These are phyloP conservation scores for Apodemia mormo DNA, from an alignment of 2,888 invertebrate species.

Conservation along the genomic window DNA sequence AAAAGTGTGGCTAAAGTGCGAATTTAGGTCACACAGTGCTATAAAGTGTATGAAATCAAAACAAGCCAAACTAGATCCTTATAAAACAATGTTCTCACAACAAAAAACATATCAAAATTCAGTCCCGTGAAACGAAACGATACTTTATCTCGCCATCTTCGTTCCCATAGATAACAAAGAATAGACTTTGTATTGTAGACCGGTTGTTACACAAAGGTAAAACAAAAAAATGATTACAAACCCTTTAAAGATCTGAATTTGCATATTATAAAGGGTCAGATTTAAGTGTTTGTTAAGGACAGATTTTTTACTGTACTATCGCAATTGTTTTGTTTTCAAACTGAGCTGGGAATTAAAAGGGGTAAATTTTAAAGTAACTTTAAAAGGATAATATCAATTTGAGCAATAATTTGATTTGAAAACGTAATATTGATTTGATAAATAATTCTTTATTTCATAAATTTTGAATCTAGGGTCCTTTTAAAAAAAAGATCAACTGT, in stretches of 20 bases:
- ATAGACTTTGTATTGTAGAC: slow-evolving; percentile 8
- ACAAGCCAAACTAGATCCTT: not conserved
- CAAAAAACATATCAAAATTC: slow-evolving; percentile 16
- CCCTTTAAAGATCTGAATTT: slow-evolving; percentile 53
- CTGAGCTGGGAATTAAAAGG: not conserved
- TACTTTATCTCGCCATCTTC: slow-evolving; percentile 11
- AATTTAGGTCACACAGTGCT: too few species aligned
- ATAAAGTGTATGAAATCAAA: too few species aligned
- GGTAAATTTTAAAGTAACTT: not conserved
- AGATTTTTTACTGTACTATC: slow-evolving; percentile 13
- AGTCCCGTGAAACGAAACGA: not conserved
- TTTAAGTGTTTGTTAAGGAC: slow-evolving; percentile 17
- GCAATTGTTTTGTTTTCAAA: slow-evolving; percentile 6
- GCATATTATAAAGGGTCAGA: slow-evolving; percentile 48
- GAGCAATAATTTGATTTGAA: too few species aligned
- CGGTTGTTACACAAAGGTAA: slow-evolving; percentile 22
- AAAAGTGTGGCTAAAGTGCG: too few species aligned
- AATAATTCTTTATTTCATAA: too few species aligned
- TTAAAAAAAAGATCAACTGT: too few species aligned
- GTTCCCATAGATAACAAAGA: slow-evolving; percentile 18
- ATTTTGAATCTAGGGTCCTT: too few species aligned
- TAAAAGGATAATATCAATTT: not conserved
- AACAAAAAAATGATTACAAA: slow-evolving; percentile 51
- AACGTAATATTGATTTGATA: too few species aligned
- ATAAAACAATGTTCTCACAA: slow-evolving; percentile 14